Evolutionary conservation across 2,113 vertebrate species (phyloP), one percentile per base, ranked within the genome.

Genomic region (Ia io): DNA sequence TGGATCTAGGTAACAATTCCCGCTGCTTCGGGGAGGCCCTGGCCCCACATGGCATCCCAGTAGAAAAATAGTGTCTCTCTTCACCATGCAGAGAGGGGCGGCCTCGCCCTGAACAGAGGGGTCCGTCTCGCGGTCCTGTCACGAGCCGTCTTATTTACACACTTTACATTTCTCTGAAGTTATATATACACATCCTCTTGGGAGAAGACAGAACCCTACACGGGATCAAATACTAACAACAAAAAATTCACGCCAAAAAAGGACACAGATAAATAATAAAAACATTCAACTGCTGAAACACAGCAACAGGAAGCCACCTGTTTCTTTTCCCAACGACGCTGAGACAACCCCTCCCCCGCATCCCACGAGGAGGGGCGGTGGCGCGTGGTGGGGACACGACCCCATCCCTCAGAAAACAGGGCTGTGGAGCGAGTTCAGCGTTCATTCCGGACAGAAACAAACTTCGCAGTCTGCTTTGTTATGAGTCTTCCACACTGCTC

Each of bases 41-140:
- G 96, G 95, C 98, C 97, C 98, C 91, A 89, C 98, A 97, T 98
- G 98, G 98, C 97, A 98, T 97, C 98, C 32, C 97, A 97, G 89
- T 99, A 99, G 98, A 98, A 98, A 99, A 99, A 99, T 98, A 98
- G 95, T 97, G 98, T 98, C 98, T 98, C 98, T 98, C 97, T 98
- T 98, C 95, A 97, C 98, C 98, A 98, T 97, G 97, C 97, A 97
- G 97, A 97, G 97, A 98, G 98, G 97, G 98, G 97, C 96, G 89
- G 91, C 97, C 98, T 97, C 94, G 97, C 97, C 98, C 98, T 94
- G 97, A 97, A 96, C 98, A 97, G 97, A 94, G 96, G 97, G 97
- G 96, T 96, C 94, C 85, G 96, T 97, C 97, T 96, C 92, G 96
- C 96, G 95, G 97, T 96, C 95, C 97, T 96, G 96, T 97, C 93